Evolutionary conservation across 2,888 invertebrate species (phyloP).

Genomic region (Zaprionus bogoriensis): DNA sequence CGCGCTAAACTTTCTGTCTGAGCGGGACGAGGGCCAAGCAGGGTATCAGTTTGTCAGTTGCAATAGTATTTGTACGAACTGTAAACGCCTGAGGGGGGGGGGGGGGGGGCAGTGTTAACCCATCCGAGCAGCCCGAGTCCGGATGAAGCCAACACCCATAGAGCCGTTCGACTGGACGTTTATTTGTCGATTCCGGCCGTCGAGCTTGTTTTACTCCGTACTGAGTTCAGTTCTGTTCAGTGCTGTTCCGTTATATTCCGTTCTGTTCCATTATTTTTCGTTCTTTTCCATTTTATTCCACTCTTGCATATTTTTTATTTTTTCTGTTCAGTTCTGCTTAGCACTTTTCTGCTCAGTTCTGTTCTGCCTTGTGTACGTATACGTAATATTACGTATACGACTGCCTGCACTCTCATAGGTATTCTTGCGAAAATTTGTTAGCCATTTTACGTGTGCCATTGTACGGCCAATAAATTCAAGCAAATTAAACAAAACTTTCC

Average conservation of each 20-base stretch:
- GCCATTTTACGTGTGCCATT: slow-evolving; percentile 46
- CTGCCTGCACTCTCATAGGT: background rate
- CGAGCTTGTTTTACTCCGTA: slow-evolving; percentile 37
- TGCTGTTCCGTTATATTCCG: slow-evolving; percentile 4
- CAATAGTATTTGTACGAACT: slow-evolving; percentile 23
- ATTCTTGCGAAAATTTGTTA: slow-evolving; percentile 30
- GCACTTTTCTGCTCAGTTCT: slow-evolving; percentile 23
- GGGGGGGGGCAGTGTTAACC: slow-evolving; percentile 1
- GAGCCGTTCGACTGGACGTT: slow-evolving; percentile 47
- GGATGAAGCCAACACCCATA: slow-evolving; percentile 35
- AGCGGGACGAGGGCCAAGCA: background rate
- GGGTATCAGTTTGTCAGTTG: slow-evolving; percentile 3
- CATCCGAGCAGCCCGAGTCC: slow-evolving; percentile 28
- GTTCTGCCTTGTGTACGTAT: slow-evolving; percentile 2
- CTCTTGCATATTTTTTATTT: no score
- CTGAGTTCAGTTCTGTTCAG: background rate
- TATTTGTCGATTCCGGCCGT: slow-evolving; percentile 50
- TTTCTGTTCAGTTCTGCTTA: slow-evolving; percentile 29
- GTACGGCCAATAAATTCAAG: slow-evolving; percentile 53
- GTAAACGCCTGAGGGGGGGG: background rate
- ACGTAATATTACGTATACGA: slow-evolving; percentile 4
- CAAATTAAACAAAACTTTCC: slow-evolving; percentile 54
- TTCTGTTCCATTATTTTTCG: no score
- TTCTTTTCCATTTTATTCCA: no score
- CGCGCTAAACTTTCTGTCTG: slow-evolving; percentile 44